Evolutionary conservation across 2,888 invertebrate species (phyloP), one percentile per base, ranked within the genome.

Genomic region (Parnassius apollo): DNA sequence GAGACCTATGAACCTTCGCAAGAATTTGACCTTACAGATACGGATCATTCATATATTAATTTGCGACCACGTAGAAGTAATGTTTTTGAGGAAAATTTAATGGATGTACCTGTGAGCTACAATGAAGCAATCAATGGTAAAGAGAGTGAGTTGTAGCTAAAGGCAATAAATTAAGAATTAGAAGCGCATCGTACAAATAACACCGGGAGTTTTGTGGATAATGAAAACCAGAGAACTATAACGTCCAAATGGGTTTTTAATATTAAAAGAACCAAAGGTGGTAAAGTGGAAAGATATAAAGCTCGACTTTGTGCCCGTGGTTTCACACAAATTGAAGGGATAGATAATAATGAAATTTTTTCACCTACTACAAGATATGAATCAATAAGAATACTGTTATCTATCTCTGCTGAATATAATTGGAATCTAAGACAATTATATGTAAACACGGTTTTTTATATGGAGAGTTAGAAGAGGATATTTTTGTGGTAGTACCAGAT

Each of bases 401-500:
- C 65, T 54, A 57, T 66, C 62, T 59, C 66, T 57, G 67, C 65
- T 18, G 57, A 62, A 46, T 57, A 66, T 58, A 61, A 62, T n/a
- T 48, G 61, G 42, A 18, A 64, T 48, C 67, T 72, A 13, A 35
- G 65, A 48, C 71, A 73, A 51, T 70, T 72, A 64, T 65, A 70
- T 68, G 66, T 71, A 3, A 68, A 69, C 61, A 75, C 70, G 48
- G 73, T 1, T 74, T 73, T 62, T 35, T 70, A 1, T 54, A 75
- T 69, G 71, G 71, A 2, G 42, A 54, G 1, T 46, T 71, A 0
- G n/a, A 63, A 7, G 70, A 73, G 48, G 57, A 74, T 54, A 69
- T 72, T 42, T 72, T 53, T 65, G 68, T 72, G 52, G 68, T 68
- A 45, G 55, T 71, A 11, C 71, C 71, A 12, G 68, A 72, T 51